Base-by-base conservation (phyloP, 64 coral and sea anemone genomes). In the Cladopsammia gracilis region DNA sequence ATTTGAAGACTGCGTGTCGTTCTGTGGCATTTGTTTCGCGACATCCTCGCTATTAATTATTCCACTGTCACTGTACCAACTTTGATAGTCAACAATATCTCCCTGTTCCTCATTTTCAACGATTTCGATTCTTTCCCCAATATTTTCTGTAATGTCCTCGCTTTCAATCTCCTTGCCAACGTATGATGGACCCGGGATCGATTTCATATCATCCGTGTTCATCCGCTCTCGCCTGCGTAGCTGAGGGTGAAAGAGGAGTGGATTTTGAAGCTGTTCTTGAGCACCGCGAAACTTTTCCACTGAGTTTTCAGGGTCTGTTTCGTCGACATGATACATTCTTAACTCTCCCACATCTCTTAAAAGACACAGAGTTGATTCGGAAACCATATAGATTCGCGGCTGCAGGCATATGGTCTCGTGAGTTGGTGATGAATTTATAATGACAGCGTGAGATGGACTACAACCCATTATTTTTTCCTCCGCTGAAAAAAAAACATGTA, bases 301-400 rank as follows among this genome's bases (percentile, higher is more conserved):
- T 3, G 89, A 85, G 23, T 43, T n/a, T 22, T 59, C 67, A 34
- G 93, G 96, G 25, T 98, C 88, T 46, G 75, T 82, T 12, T 98
- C 96, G n/a, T 98, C 96, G 19, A 93, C 78, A 42, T 91, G 75
- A 25, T 91, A 98, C 34, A 94, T 73, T 70, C 86, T 67, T 19
- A 98, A 52, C 13, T 98, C 96, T 3, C 96, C 96, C 10, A 98
- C 96, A 53, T 98, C 96, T 80, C 90, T 88, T 49, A 98, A 48
- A 54, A 98, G 56, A 69, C 93, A 88, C 42, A 98, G 62, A 9
- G 96, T 98, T 25, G 88, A 94, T 78, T 98, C 96, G 6, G 96
- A 98, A 19, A 98, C 96, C 96, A 98, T 98, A 74, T 94, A 98
- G 25, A 98, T 98, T 48, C 92, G 73, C 7, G 96, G 96, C 61